Conservation (phyloP, 2,888 invertebrate genomes). For the Hyposoter dolosus region DNA sequence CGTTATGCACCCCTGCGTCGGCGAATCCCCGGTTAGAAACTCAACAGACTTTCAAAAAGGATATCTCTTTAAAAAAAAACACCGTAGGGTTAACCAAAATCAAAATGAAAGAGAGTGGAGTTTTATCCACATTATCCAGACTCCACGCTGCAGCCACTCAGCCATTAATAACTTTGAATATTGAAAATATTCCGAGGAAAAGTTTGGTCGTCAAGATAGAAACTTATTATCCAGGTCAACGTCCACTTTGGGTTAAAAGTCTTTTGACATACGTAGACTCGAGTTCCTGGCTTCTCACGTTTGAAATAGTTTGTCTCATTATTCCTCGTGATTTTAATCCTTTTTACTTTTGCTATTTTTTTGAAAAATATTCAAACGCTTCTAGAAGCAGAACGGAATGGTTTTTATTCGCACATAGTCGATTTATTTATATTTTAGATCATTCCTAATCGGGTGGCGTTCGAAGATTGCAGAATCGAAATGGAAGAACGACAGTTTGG, state of each 20-base stretch:
- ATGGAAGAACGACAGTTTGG: slow-evolving; percentile 1
- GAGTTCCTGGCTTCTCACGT: not conserved
- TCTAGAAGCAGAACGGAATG: not conserved
- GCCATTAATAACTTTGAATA: slow-evolving; percentile 26
- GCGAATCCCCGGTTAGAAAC: not conserved
- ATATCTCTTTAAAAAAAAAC: not conserved
- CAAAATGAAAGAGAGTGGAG: not conserved
- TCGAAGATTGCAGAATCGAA: not conserved
- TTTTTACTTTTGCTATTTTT: not conserved
- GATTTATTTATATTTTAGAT: slow-evolving; percentile 33
- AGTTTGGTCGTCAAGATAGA: slow-evolving; percentile 26
- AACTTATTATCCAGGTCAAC: slow-evolving; percentile 53
- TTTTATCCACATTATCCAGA: not conserved
- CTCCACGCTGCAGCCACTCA: slow-evolving; percentile 4
- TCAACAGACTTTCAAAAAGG: not conserved
- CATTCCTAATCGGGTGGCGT: not conserved
- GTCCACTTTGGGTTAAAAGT: slow-evolving; percentile 29
- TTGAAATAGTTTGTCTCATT: not conserved
- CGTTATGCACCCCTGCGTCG: not conserved
- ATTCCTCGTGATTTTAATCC: not conserved
- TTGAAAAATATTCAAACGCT: not conserved
- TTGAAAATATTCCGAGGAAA: slow-evolving; percentile 21
- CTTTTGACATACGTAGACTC: not conserved
- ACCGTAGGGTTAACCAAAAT: not conserved
- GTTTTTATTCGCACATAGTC: not conserved